phyloP scores from a whole-genome alignment of 1,140 invertebrate genomes.

The Colletes gigas region DNA sequence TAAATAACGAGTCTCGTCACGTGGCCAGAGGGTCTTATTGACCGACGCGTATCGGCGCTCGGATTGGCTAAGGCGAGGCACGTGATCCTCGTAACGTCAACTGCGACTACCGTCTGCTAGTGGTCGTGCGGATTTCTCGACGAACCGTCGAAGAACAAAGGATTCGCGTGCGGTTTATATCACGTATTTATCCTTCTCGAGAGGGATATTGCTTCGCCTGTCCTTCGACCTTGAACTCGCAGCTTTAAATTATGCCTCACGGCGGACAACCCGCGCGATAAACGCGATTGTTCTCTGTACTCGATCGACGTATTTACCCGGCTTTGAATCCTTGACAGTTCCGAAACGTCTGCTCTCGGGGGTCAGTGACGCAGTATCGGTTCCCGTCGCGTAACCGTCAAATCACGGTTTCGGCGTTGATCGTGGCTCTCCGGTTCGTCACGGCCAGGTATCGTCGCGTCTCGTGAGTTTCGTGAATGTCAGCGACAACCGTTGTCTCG shows the following conservation, averaged over 20 bases:
- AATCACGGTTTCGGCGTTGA: neutral
- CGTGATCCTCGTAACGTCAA: constrained; percentile 60
- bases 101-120: constrained; percentile 61
- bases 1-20: constrained; percentile 32
- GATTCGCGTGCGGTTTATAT: constrained; percentile 15
- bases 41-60: constrained; percentile 34
- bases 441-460: neutral
- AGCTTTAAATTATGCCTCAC: too few species aligned
- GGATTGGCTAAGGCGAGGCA: constrained; percentile 55
- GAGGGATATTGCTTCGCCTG: neutral
- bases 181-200: neutral
- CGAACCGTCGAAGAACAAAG: constrained; percentile 63
- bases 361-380: neutral
- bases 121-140: constrained; percentile 34
- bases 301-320: neutral
- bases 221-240: neutral
- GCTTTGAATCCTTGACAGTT: constrained; percentile 34
- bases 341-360: neutral
- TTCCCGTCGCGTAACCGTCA: neutral
- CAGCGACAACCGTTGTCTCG: neutral
- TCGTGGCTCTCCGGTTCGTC: neutral
- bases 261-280: neutral
- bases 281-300: neutral
- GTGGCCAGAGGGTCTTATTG: constrained; percentile 61
- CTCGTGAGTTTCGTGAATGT: too few species aligned